phyloP scores from a whole-genome alignment of 2,113 vertebrate genomes.

The Sclerurus mexicanus region DNA sequence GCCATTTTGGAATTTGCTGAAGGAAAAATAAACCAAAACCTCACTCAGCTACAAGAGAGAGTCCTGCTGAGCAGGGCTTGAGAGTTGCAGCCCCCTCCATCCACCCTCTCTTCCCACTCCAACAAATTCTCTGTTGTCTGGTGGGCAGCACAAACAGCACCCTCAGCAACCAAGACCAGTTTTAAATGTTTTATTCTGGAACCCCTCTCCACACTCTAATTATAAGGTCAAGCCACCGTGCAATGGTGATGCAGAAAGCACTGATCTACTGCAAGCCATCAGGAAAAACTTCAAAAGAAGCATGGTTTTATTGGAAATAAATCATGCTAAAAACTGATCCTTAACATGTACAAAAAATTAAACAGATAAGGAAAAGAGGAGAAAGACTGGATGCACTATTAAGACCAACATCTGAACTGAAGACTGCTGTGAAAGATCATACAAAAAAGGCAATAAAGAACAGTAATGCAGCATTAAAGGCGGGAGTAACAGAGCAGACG shows the following conservation, averaged over 20 bases:
- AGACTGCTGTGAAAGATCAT: background rate
- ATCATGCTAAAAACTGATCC: conserved; percentile 32
- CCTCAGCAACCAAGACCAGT: background rate
- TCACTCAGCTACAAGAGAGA: rapidly evolving
- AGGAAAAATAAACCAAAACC: background rate
- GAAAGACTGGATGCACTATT: background rate
- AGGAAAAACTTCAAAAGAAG: background rate
- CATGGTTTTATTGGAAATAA: conserved; percentile 60
- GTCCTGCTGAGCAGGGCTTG: background rate
- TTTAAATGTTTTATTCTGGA: conserved; percentile 8
- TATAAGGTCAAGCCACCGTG: background rate
- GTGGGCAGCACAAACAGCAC: background rate
- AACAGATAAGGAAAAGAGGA: background rate
- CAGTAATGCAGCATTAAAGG: background rate
- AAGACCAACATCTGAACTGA: background rate
- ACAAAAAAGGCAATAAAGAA: background rate
- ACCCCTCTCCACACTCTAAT: background rate
- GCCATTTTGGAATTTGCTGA: background rate
- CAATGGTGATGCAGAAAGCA: conserved; percentile 4
- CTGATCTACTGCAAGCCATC: background rate
- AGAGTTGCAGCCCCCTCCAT: background rate
- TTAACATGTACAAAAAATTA: conserved; percentile 29
- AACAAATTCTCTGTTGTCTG: background rate
- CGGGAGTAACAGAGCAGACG: background rate
- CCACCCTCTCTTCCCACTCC: background rate